Conservation (phyloP, 2,888 invertebrate species). For the Harmothoe impar region DNA sequence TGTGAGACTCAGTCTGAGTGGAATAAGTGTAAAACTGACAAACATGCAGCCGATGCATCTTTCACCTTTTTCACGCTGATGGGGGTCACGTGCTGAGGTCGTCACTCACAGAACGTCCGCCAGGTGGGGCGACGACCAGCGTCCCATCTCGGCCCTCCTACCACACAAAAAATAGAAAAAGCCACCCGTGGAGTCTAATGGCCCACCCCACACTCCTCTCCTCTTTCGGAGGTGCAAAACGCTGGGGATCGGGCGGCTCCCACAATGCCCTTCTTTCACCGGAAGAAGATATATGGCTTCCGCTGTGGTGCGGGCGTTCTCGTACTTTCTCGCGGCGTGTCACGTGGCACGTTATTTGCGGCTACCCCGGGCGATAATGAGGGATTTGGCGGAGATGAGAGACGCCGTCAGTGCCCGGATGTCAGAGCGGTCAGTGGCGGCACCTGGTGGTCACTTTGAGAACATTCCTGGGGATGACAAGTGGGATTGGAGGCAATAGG, state of each 20-base stretch:
- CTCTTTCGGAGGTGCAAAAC: slow-evolving; percentile 33
- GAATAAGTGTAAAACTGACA: not conserved
- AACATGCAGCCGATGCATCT: slow-evolving; percentile 32
- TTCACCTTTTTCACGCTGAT: slow-evolving; percentile 44
- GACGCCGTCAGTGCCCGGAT: slow-evolving; percentile 32
- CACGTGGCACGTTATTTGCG: slow-evolving; percentile 48
- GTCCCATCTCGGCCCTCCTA: not conserved
- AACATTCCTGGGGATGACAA: not conserved
- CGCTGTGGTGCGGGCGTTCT: not conserved
- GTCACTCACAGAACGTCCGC: slow-evolving; percentile 8
- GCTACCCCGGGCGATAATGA: slow-evolving; percentile 44
- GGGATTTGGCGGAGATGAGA: slow-evolving; percentile 8
- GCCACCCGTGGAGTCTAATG: slow-evolving; percentile 29
- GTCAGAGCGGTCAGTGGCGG: slow-evolving; percentile 49
- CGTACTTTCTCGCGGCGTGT: slow-evolving; percentile 2
- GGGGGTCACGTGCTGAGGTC: slow-evolving; percentile 52
- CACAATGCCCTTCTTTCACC: slow-evolving; percentile 59
- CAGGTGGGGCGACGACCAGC: slow-evolving; percentile 35
- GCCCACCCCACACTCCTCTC: slow-evolving; percentile 44
- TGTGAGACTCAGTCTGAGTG: too few relatives aligned
- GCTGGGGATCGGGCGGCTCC: slow-evolving; percentile 28
- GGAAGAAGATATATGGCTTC: slow-evolving; percentile 58
- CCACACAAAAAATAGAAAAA: not conserved
- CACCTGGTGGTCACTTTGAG: slow-evolving; percentile 50
- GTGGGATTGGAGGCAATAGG: not conserved